These are phyloP conservation scores for Cotesia typhae DNA, from an alignment of 1,140 invertebrate genomes.

Conservation along the genomic window DNA sequence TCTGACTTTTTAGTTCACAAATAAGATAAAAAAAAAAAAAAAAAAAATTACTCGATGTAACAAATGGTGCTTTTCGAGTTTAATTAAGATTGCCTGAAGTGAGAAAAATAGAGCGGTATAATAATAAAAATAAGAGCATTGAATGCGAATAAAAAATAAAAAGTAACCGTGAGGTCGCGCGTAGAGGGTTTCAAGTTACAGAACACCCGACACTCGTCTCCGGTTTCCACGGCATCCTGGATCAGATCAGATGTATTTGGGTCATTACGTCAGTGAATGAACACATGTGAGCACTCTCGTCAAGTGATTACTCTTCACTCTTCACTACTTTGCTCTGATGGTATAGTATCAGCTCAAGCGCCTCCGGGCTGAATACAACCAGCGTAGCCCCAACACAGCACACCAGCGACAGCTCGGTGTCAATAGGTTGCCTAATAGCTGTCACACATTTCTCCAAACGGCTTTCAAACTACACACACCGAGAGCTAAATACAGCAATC, in stretches of 20 bases:
- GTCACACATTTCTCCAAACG: constrained; percentile 6
- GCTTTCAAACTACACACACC: background rate
- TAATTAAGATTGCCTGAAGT: too few species aligned
- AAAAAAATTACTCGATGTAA: too few species aligned
- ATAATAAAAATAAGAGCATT: background rate
- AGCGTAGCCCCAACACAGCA: background rate
- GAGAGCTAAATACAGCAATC: too few species aligned
- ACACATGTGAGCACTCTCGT: constrained; percentile 14
- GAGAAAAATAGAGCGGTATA: too few species aligned
- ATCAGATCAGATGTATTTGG: constrained; percentile 21
- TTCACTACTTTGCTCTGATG: background rate
- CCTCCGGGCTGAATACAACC: constrained; percentile 2
- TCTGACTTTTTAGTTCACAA: too few species aligned
- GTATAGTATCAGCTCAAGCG: background rate
- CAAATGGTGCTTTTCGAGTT: too few species aligned
- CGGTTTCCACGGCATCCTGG: background rate
- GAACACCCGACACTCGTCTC: constrained; percentile 22
- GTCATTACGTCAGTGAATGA: constrained; percentile 3
- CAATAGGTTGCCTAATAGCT: constrained; percentile 16
- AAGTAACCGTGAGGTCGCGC: background rate
- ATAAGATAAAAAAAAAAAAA: too few species aligned
- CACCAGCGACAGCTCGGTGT: constrained; percentile 12
- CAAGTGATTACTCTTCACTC: constrained; percentile 34
- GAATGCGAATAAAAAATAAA: too few species aligned
- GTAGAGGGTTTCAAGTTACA: constrained; percentile 16